A percentile compares a stretch with the other conserved stretches of the same genome.
Conservation (phyloP, 2,797 vertebrate genomes). For the Amblyraja radiata region DNA sequence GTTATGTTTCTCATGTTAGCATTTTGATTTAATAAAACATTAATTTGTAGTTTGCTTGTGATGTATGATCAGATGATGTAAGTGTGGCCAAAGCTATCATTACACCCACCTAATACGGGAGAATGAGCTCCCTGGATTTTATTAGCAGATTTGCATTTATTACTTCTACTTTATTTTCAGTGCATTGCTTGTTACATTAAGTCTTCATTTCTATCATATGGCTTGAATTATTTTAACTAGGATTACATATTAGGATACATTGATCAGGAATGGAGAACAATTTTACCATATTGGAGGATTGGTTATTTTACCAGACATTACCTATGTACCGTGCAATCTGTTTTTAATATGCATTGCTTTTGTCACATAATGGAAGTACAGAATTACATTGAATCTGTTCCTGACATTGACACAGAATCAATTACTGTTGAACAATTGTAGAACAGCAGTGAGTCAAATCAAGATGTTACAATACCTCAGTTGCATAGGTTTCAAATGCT, state of each 20-base stretch:
- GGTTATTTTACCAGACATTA: neutral
- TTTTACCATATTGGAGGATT: neutral
- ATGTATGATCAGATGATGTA: neutral
- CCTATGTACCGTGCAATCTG: neutral
- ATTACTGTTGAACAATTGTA: too few relatives aligned
- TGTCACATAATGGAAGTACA: neutral
- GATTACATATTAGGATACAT: neutral
- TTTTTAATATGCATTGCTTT: neutral
- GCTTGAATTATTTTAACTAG: neutral
- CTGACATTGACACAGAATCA: too few relatives aligned
- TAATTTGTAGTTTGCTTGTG: neutral
- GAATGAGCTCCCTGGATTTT: neutral
- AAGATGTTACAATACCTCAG: too few relatives aligned
- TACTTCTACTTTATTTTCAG: neutral
- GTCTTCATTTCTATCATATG: neutral
- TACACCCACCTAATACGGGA: neutral
- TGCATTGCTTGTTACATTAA: neutral
- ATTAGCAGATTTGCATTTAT: slow-evolving; percentile 12
- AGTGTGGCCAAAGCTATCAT: neutral
- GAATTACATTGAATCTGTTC: too few relatives aligned
- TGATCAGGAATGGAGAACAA: neutral
- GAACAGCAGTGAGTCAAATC: too few relatives aligned
- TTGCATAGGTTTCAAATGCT: neutral
- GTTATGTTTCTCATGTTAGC: neutral
- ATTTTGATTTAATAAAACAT: neutral